Conservation (phyloP, 2,113 vertebrate species). For the Eulemur macaco region DNA sequence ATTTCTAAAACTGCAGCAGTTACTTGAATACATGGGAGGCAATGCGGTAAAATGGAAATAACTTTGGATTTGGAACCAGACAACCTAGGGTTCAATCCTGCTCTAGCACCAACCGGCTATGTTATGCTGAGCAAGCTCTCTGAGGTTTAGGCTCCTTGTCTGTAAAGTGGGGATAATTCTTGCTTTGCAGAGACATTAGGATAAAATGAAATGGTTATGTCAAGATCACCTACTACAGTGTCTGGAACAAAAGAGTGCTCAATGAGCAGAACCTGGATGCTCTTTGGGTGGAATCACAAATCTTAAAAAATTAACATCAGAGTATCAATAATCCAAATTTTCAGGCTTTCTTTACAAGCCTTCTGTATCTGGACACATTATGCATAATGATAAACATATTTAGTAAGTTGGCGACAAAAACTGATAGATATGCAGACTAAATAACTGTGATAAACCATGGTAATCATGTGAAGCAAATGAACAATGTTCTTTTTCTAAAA, state of each 20-base stretch:
- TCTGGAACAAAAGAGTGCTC: neutral
- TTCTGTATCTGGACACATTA: neutral
- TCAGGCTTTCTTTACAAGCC: neutral
- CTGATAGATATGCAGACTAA: neutral
- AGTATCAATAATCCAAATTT: neutral
- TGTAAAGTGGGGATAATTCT: neutral
- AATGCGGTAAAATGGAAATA: neutral
- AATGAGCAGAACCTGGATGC: neutral
- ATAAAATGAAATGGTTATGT: neutral
- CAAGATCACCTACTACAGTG: neutral
- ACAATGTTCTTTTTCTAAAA: neutral
- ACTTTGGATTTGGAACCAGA: neutral
- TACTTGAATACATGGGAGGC: neutral
- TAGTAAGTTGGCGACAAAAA: neutral
- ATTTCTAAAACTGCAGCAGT: neutral
- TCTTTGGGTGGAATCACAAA: neutral
- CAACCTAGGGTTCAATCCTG: neutral
- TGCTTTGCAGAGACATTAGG: neutral
- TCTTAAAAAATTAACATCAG: neutral
- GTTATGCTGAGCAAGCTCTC: neutral
- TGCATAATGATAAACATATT: neutral
- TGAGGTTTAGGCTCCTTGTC: neutral
- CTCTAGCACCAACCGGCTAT: neutral
- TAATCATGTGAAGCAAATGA: neutral
- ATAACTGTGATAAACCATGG: neutral